Base-by-base conservation (phyloP, 2,888 invertebrate genomes). In the Pantelozetes paolii region DNA sequence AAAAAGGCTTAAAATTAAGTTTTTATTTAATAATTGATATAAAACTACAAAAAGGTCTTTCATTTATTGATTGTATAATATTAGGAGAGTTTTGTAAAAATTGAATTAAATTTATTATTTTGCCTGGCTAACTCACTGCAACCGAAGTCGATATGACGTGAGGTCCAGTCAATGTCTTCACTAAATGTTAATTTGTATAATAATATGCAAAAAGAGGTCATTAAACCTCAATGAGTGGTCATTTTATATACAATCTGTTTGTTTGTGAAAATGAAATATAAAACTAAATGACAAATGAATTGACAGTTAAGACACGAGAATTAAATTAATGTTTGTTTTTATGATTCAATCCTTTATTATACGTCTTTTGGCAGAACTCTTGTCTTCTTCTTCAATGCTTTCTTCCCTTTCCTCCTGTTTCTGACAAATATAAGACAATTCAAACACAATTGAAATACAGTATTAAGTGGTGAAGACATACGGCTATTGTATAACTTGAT, bases 381-480 rank as follows among this genome's bases (percentile, higher is more conserved):
- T 57, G 57, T 18, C 30, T 30, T 67, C 67, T 23, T 40, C 40
- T 18, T 67, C 67, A 67, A 67, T 28, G 32, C 32, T 59, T 18
- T 48, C 48, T 15, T 48, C 48, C 48, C 48, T 18, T 28, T 67
- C 67, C 42, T 67, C 67, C 67, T 67, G 67, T 67, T 67, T 67
- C 67, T 67, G 13, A 67, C 18, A 6, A 15, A 36, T 15, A 23
- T 36, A 2, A 67, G 3, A 20, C 15, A 36, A 36, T 36, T 67
- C 23, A 40, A 20, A 67, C 13, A 40, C 28, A 40, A 42, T 2
- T 3, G 23, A 2, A 23, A 23, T 67, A 30, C n/a, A 28, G 6
- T 28, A 30, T 28, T 23, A 20, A 54, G 2, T 18, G 36, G 13
- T 20, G 18, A 67, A n/a, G n/a, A 20, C 67, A 1, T n/a, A 67